Conservation (phyloP, 2,113 vertebrate species). For the Notechis scutatus region DNA sequence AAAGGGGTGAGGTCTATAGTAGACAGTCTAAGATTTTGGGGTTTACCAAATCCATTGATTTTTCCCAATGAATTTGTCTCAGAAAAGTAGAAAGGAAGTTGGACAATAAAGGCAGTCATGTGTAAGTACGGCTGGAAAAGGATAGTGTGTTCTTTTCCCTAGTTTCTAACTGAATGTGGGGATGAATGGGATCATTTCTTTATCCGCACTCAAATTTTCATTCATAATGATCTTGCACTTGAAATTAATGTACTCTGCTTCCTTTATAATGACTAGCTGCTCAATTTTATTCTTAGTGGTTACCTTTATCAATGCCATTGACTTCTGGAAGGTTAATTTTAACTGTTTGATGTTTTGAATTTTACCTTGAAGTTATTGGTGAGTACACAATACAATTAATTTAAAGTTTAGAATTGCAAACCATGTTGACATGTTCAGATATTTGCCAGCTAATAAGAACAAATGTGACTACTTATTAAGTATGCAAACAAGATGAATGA, state of each 20-base stretch:
- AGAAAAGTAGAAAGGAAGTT: background rate
- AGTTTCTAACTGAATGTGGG: background rate
- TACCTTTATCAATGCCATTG: background rate
- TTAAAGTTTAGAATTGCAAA: constrained; percentile 27
- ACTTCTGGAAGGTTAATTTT: background rate
- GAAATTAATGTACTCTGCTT: background rate
- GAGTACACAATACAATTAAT: constrained; percentile 19
- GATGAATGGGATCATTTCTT: too few species aligned
- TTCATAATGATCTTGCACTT: background rate
- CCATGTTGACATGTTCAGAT: constrained; percentile 45
- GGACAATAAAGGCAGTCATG: background rate
- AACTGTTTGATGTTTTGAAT: constrained; percentile 4
- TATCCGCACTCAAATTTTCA: background rate
- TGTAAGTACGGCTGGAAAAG: background rate
- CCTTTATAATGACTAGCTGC: background rate
- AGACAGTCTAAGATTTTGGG: too few species aligned
- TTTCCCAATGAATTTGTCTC: background rate
- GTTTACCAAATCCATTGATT: background rate
- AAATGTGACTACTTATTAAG: constrained; percentile 56
- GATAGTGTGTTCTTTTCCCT: background rate
- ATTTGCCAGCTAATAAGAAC: constrained; percentile 54
- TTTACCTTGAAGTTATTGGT: constrained; percentile 20
- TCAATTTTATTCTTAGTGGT: background rate
- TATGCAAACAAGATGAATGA: constrained; percentile 47
- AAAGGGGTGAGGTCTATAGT: too few species aligned